These are phyloP conservation scores for Thereva unica DNA, from an alignment of 2,888 invertebrate genomes.

Conservation along the genomic window DNA sequence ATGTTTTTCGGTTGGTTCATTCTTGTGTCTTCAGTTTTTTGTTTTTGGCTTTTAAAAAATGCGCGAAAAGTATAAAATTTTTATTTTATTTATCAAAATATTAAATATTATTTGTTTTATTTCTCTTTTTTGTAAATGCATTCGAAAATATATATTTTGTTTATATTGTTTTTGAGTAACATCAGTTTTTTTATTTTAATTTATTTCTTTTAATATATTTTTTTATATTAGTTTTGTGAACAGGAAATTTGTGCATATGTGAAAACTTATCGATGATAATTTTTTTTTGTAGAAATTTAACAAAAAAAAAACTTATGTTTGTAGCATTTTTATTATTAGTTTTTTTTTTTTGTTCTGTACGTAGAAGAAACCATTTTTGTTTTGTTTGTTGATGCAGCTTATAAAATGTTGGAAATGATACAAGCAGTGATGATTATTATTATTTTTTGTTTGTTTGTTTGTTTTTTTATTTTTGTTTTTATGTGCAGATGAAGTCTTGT, in stretches of 20 bases:
- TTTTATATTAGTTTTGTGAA: slow-evolving; percentile 15
- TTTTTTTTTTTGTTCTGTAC: too few species aligned
- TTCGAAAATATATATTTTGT: slow-evolving; percentile 29
- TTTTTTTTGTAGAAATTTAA: slow-evolving; percentile 23
- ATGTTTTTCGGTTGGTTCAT: not conserved
- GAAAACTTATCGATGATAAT: not conserved
- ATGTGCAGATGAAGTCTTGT: not conserved
- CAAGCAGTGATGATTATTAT: too few species aligned
- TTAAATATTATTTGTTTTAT: not conserved
- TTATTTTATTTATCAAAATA: slow-evolving; percentile 28
- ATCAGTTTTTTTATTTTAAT: slow-evolving; percentile 25
- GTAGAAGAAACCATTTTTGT: too few species aligned
- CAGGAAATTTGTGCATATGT: slow-evolving; percentile 31
- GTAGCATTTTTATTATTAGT: slow-evolving; percentile 11
- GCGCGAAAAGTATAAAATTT: slow-evolving; percentile 16
- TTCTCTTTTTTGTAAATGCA: slow-evolving; percentile 23
- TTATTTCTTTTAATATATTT: slow-evolving; percentile 27
- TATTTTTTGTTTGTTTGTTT: not conserved
- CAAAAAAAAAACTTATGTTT: slow-evolving; percentile 25
- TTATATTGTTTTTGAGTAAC: slow-evolving; percentile 19
- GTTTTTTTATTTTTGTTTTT: not conserved
- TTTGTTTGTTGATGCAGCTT: too few species aligned
- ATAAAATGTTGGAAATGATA: too few species aligned
- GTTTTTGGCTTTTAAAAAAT: slow-evolving; percentile 6
- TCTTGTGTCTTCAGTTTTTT: not conserved